phyloP scores from a whole-genome alignment of 2,888 invertebrate species.

The Prenolepis imparis region DNA sequence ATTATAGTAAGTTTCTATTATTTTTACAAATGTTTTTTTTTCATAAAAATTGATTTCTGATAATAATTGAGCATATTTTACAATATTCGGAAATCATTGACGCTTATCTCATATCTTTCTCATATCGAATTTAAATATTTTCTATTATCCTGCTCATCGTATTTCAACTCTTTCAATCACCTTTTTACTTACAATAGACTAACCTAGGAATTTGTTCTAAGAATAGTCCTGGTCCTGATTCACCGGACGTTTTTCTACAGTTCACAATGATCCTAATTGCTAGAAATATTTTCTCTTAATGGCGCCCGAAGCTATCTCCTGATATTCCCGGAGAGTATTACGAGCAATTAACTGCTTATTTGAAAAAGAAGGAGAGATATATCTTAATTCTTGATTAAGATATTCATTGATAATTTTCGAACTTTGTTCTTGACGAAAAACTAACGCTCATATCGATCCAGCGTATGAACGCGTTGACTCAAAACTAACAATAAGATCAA shows the following conservation, averaged over 20 bases:
- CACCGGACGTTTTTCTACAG: slow-evolving; percentile 29
- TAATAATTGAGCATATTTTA: slow-evolving; percentile 1
- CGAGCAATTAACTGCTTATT: slow-evolving; percentile 27
- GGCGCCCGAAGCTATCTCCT: slow-evolving; percentile 6
- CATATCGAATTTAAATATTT: background rate
- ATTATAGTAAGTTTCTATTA: background rate
- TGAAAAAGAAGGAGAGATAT: background rate
- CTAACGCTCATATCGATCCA: slow-evolving; percentile 72
- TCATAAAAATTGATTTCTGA: background rate
- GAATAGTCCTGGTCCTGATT: slow-evolving; percentile 54
- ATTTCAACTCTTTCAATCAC: slow-evolving; percentile 10
- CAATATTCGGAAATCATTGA: slow-evolving; percentile 31
- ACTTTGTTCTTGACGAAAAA: background rate
- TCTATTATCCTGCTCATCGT: slow-evolving; percentile 21
- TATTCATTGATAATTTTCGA: slow-evolving; percentile 12
- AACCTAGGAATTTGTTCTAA: slow-evolving; percentile 69
- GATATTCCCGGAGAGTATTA: background rate
- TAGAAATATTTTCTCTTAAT: slow-evolving; percentile 33
- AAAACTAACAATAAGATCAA: slow-evolving; percentile 8
- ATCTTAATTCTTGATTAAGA: slow-evolving; percentile 20
- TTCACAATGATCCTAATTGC: slow-evolving; percentile 36
- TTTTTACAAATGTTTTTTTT: background rate
- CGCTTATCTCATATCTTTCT: slow-evolving; percentile 7
- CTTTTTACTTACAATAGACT: slow-evolving; percentile 60
- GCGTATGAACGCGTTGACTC: slow-evolving; percentile 66